These are phyloP conservation scores for Bombus difficillimus DNA, from an alignment of 1,140 invertebrate species.

Conservation along the genomic window DNA sequence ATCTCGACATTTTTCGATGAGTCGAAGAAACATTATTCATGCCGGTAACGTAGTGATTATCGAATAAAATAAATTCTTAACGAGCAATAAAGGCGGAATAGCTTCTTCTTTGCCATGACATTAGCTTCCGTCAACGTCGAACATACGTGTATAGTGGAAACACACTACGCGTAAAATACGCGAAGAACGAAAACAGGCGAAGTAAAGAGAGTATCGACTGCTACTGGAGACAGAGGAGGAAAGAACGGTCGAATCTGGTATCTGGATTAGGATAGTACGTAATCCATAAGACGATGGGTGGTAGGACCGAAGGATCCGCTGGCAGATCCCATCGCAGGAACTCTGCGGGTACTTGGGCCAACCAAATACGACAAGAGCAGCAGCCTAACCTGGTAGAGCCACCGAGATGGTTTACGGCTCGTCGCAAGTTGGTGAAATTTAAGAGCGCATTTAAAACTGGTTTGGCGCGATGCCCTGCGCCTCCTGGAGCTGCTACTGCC, in stretches of 20 bases:
- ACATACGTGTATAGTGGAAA: too few relatives aligned
- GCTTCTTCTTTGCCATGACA: too few relatives aligned
- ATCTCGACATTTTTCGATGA: neutral
- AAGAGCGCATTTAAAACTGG: constrained; percentile 83
- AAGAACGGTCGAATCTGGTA: constrained; percentile 70
- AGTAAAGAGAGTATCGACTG: neutral
- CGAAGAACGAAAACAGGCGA: too few relatives aligned
- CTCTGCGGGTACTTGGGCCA: constrained; percentile 74
- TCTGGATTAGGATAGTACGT: constrained; percentile 69
- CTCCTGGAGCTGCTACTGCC: constrained; percentile 75
- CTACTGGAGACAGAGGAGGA: neutral
- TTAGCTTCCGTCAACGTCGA: neutral
- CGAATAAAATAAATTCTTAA: too few relatives aligned
- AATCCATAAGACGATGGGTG: constrained; percentile 70
- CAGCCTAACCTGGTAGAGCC: constrained; percentile 77
- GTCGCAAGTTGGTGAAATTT: constrained; percentile 81
- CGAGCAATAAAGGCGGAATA: neutral
- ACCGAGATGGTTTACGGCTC: constrained; percentile 81
- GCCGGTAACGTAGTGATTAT: too few relatives aligned
- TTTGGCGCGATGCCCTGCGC: constrained; percentile 81
- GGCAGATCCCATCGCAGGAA: constrained; percentile 75
- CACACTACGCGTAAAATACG: too few relatives aligned
- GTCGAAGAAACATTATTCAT: too few relatives aligned
- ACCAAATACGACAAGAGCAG: constrained; percentile 76
- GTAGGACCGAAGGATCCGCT: constrained; percentile 67